A percentile compares a stretch with the other conserved stretches of the same genome.
phyloP scores from a whole-genome alignment of 2,888 invertebrate genomes.

The Synanthedon myopaeformis region DNA sequence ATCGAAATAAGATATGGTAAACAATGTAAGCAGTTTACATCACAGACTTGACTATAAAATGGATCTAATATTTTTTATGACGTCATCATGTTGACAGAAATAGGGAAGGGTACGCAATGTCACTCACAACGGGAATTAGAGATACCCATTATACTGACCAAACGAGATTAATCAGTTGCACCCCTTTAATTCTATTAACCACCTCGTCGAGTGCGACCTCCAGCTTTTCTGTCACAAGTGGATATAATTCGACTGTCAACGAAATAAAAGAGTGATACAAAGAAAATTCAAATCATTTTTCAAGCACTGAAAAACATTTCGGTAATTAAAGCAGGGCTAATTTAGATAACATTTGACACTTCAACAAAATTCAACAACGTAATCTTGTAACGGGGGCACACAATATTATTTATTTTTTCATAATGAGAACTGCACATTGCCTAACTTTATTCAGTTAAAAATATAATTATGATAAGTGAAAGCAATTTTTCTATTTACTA shows the following conservation, averaged over 20 bases:
- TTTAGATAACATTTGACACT: too few species aligned
- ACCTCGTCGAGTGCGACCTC: conserved; percentile 5
- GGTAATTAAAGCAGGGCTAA: too few species aligned
- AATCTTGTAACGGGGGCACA: too few species aligned
- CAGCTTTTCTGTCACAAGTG: neutral
- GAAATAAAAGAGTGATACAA: neutral
- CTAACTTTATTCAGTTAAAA: too few species aligned
- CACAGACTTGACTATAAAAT: neutral
- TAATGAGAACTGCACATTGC: too few species aligned
- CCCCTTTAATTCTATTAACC: conserved; percentile 18
- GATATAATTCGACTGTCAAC: neutral
- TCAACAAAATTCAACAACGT: too few species aligned
- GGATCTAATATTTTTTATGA: neutral
- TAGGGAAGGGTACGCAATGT: neutral
- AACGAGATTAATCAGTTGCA: conserved; percentile 16
- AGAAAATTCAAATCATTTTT: neutral
- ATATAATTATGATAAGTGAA: too few species aligned
- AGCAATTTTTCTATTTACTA: too few species aligned
- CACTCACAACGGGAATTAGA: conserved; percentile 1
- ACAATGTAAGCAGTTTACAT: too few species aligned
- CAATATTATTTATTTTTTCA: too few species aligned
- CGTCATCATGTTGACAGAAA: neutral
- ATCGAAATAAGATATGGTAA: neutral
- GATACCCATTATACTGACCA: conserved; percentile 13
- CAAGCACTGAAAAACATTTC: too few species aligned